Evolutionary conservation across 1,140 invertebrate species (phyloP).

Genomic region (Panagrolaimus sp.): DNA sequence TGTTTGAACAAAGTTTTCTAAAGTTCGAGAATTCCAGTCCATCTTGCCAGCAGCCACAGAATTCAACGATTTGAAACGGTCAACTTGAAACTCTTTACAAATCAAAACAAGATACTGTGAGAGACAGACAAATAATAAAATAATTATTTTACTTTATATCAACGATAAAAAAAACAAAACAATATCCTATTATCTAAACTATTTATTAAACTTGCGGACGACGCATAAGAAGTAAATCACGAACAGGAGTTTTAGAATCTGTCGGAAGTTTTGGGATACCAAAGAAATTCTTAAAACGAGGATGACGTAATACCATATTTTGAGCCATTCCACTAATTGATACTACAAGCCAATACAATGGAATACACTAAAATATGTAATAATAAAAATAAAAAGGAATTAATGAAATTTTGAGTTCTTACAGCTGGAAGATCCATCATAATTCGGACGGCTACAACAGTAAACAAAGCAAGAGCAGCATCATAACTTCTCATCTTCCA

Average conservation of each 20-base stretch:
- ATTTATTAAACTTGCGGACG: constrained; percentile 17
- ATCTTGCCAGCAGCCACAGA: no score
- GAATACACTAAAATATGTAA: constrained; percentile 44
- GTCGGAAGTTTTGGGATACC: constrained; percentile 45
- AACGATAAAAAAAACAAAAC: constrained; percentile 6
- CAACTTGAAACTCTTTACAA: no score
- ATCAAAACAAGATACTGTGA: neutral
- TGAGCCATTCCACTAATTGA: constrained; percentile 44
- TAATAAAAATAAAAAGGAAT: neutral
- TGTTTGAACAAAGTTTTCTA: no score
- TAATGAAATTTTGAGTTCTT: constrained; percentile 12
- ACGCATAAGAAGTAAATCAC: constrained; percentile 44
- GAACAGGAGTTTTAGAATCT: constrained; percentile 46
- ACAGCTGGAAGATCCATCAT: constrained; percentile 47
- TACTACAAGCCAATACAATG: constrained; percentile 51
- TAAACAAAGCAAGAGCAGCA: constrained; percentile 37
- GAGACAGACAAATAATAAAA: neutral
- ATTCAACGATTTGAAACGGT: no score
- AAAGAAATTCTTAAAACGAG: constrained; percentile 43
- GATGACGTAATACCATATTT: constrained; percentile 46
- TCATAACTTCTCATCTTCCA: constrained; percentile 37
- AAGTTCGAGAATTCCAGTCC: no score
- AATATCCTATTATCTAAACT: constrained; percentile 2
- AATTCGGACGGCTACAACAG: constrained; percentile 43
- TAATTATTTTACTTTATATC: neutral